A percentile compares a stretch with the other conserved stretches of the same genome.
Evolutionary conservation across 2,888 invertebrate species (phyloP).

Genomic region (Diarsia brunnea): DNA sequence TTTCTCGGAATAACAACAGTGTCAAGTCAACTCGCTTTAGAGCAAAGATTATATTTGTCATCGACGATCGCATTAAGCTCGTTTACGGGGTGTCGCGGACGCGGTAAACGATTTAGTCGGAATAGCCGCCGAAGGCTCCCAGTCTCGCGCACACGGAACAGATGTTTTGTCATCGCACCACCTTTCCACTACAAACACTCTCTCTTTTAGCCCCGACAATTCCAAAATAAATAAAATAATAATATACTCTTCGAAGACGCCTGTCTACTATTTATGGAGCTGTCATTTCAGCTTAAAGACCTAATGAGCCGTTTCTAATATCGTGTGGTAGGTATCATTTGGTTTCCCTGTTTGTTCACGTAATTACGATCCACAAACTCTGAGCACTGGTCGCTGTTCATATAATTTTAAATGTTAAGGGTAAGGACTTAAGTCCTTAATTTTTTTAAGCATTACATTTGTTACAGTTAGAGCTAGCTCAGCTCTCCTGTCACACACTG

Average conservation of each 20-base stretch:
- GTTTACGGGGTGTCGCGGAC: conserved; percentile 85
- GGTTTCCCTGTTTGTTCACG: conserved; percentile 83
- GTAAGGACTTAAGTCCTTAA: conserved; percentile 8
- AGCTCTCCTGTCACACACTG: neutral
- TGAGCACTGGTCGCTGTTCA: conserved; percentile 57
- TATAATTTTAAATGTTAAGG: conserved; percentile 48
- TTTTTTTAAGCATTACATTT: neutral
- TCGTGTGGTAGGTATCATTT: conserved; percentile 84
- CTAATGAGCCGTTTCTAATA: conserved; percentile 89
- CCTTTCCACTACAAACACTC: conserved; percentile 77
- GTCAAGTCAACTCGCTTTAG: conserved; percentile 87
- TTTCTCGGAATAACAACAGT: conserved; percentile 89
- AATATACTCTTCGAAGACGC: conserved; percentile 78
- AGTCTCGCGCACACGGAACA: conserved; percentile 80
- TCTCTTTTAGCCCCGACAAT: conserved; percentile 77
- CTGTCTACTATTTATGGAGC: conserved; percentile 85
- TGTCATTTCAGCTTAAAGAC: conserved; percentile 88
- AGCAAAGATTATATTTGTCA: conserved; percentile 90
- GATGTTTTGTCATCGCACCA: conserved; percentile 85
- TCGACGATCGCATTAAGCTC: conserved; percentile 85
- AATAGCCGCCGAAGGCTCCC: conserved; percentile 76
- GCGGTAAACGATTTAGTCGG: conserved; percentile 85
- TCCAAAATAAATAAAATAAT: conserved; percentile 81
- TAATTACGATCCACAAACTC: conserved; percentile 81
- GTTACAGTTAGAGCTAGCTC: neutral